Base-by-base conservation (phyloP, 2,888 invertebrate species). In the Chloromyia formosa region DNA sequence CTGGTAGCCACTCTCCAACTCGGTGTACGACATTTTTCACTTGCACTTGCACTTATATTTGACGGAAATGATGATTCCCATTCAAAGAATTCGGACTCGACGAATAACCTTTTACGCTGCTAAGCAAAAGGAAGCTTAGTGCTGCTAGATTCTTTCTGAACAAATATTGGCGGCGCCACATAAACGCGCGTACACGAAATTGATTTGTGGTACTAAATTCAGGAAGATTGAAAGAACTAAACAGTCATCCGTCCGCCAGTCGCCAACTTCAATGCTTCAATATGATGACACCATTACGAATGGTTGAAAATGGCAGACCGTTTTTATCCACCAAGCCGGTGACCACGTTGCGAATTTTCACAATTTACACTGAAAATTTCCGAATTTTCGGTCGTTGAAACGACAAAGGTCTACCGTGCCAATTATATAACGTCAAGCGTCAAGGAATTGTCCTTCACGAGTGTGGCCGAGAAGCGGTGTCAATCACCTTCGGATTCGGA, bases 1-100 rank as follows among this genome's bases (percentile, higher is more conserved):
- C 89, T 94, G 95, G 88, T 95, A 95, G 80, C 95, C 95, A 88
- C 94, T 93, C 88, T 95, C 95, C 82, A 95, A 88, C 88, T 95
- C 95, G 84, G 94, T 94, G 87, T 95, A 95, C 84, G 95, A 95
- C 95, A 95, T 95, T 56, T 68, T 64, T 40, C 56, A 22, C 12
- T 53, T n/a, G 2, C 42, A 66, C 18, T 23, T n/a, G 3, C 49
- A 49, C 16, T 49, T 10, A n/a, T n/a, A n/a, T n/a, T n/a, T n/a
- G n/a, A n/a, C n/a, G n/a, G n/a, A n/a, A n/a, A n/a, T n/a, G n/a
- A n/a, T n/a, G n/a, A n/a, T n/a, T n/a, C n/a, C n/a, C n/a, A n/a
- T n/a, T n/a, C n/a, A n/a, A n/a, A n/a, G n/a, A n/a, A n/a, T n/a
- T n/a, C n/a, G n/a, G n/a, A n/a, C n/a, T n/a, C n/a, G n/a, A n/a